Percentiles rank a stretch among this genome's conserved stretches.
Conservation (phyloP, 2,797 vertebrate species). For the Sebastes miniatus region DNA sequence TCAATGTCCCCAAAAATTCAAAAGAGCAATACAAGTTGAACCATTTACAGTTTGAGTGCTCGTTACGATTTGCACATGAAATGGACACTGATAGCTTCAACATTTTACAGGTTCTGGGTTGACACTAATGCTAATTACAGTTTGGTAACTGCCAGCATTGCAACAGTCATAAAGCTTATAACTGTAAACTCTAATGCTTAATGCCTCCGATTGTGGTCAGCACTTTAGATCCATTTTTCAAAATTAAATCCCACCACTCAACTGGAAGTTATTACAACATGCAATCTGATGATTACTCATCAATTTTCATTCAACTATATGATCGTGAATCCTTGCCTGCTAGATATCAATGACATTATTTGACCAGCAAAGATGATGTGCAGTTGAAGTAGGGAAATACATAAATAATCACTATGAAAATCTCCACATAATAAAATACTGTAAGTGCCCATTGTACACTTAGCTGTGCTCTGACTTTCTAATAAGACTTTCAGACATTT, state of each 20-base stretch:
- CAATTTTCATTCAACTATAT: neutral
- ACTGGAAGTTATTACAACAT: neutral
- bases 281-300: neutral
- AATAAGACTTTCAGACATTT: neutral
- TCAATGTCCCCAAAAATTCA: constrained; percentile 10
- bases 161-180: constrained; percentile 40
- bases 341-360: neutral
- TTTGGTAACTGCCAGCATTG: constrained; percentile 39
- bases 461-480: neutral
- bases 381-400: neutral
- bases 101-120: constrained; percentile 54
- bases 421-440: neutral
- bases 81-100: constrained; percentile 49
- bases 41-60: constrained; percentile 66
- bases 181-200: constrained; percentile 53
- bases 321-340: neutral
- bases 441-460: neutral
- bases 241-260: neutral
- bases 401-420: neutral
- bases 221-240: constrained; percentile 40
- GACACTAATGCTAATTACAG: constrained; percentile 58
- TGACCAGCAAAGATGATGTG: neutral
- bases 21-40: constrained; percentile 36
- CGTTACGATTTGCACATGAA: constrained; percentile 60
- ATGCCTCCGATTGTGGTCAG: constrained; percentile 51